Evolutionary conservation across 2,888 invertebrate genomes (phyloP), one percentile per base, ranked within the genome.

Genomic region (Thera obeliscata): DNA sequence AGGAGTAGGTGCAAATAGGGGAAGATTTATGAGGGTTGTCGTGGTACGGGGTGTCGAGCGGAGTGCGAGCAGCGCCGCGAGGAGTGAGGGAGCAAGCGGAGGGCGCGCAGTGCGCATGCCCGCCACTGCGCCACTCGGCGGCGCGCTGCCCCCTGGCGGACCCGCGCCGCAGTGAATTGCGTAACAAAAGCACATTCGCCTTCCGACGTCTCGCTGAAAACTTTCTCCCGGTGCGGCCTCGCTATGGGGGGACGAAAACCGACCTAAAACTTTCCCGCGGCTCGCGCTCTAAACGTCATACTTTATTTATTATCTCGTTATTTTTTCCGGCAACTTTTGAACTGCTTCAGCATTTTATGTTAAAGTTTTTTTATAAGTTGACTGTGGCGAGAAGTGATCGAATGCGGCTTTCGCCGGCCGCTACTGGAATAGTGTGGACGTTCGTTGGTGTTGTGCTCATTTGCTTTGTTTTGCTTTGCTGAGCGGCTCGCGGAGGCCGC

Each of bases 161-260:
- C 81, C 84, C 79, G 82, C 89, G 83, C 83, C 89, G 92, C 93
- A 93, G 88, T 89, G 87, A 88, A 81, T 93, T 93, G 93, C 93
- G 93, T 93, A 93, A 93, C 93, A 88, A 89, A 86, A 90, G 87
- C 91, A 89, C 91, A 91, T 87, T 91, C 87, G 89, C 83, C 87
- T 87, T 81, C 85, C 81, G 86, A 84, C 91, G 87, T 82, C 87
- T 83, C 89, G 85, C 87, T 81, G 89, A 87, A 89, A 91, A 90
- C 89, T 92, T 89, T 90, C 87, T 84, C 87, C 83, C 84, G 85
- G 84, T 83, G 81, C 86, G 86, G 82, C 84, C 83, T 78, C 86
- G 81, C 83, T 81, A 90, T 89, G 90, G 85, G 82, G 80, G 82
- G 87, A 80, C 88, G 87, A 80, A 87, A 87, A 87, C 80, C 85